Evolutionary conservation across 2,888 invertebrate genomes (phyloP), one percentile per base, ranked within the genome.

Genomic region (Rhagium mordax): DNA sequence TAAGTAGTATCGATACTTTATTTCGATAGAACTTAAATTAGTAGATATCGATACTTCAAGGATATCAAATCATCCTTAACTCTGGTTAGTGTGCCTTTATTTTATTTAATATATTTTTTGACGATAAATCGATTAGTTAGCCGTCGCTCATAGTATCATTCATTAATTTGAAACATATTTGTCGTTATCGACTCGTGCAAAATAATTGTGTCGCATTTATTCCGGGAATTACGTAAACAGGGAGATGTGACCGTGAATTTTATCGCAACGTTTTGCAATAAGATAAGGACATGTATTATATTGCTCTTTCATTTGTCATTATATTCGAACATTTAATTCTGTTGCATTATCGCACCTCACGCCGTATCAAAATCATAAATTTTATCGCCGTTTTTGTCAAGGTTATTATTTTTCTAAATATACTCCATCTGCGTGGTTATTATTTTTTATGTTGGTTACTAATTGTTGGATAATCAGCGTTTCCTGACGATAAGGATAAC

Each of bases 231-330:
- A 67, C 57, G 67, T 21, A 55, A 65, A 33, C 13, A 65, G 33
- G 65, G 53, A 64, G 55, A 29, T 67, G 57, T 67, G 67, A 47
- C 67, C 67, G 67, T 67, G 67, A 67, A 65, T 33, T 53, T 65
- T 65, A 65, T 65, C 65, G 15, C 33, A 27, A 20, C 33, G n/a
- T 64, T 64, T 51, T 64, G 49, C 64, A 64, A 64, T 29, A 51
- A 51, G 64, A 64, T 64, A 64, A 64, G 1, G 29, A 29, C 33
- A 16, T 33, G 33, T 59, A 29, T 41, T 33, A 33, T 33, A 33
- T 33, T 2, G 41, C 13, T 29, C 18, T 0, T 59, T 16, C 33
- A 5, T 51, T 59, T 59, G 18, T 59, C 29, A 59, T 59, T 59
- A 18, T 18, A 10, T 29, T 59, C 18, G 33, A 15, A 33, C 27